phyloP scores from a whole-genome alignment of 2,113 vertebrate species.

The Mus spicilegus region DNA sequence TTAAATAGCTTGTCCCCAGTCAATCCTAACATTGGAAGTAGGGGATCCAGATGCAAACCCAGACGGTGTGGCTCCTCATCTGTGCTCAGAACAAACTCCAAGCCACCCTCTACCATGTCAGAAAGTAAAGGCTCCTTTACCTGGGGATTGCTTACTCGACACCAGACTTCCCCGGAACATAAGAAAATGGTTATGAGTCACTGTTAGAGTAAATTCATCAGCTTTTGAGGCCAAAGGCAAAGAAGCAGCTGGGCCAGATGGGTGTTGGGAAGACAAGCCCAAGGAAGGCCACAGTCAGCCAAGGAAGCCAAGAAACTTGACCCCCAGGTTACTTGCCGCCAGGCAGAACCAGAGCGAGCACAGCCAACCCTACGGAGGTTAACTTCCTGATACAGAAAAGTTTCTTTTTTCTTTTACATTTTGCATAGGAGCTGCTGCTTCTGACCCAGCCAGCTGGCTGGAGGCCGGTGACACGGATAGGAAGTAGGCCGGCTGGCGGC shows the following conservation, averaged over 20 bases:
- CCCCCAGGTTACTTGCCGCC: not conserved
- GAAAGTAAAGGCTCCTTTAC: conserved; percentile 39
- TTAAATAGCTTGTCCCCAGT: not conserved
- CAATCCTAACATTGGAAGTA: not conserved
- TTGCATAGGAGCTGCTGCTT: not conserved
- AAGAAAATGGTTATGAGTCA: conserved; percentile 55
- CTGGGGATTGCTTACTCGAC: not conserved
- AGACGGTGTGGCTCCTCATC: not conserved
- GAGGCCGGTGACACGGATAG: not conserved
- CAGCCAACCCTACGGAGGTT: fast-evolving
- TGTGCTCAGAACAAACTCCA: not conserved
- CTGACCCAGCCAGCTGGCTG: not conserved
- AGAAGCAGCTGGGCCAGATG: not conserved
- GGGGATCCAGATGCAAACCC: not conserved
- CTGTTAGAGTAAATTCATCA: conserved; percentile 11
- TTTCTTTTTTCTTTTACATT: not conserved
- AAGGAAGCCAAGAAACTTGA: not conserved
- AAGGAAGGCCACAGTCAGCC: not conserved
- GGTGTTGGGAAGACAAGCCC: not conserved
- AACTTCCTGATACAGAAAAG: not conserved
- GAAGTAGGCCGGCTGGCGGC: not conserved
- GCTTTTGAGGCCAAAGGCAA: conserved; percentile 11
- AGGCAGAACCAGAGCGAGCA: not conserved
- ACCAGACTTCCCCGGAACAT: not conserved
- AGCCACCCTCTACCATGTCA: not conserved